phyloP scores from a whole-genome alignment of 1,140 invertebrate species.

The Marisa cornuarietis region DNA sequence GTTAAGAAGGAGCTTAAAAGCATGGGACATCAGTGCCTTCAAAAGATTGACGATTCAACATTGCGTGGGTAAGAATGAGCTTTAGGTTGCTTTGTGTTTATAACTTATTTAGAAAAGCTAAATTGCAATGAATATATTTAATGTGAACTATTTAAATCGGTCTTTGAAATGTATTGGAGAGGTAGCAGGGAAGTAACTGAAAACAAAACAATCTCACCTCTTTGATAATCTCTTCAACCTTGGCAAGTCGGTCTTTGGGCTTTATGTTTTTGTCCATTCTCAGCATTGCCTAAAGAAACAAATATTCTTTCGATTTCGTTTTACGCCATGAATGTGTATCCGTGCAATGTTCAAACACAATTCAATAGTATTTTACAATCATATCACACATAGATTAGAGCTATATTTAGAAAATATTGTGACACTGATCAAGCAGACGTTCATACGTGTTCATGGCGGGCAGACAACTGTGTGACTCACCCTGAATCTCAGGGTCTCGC shows the following conservation, averaged over 20 bases:
- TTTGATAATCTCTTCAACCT: constrained; percentile 89
- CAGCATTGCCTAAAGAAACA: constrained; percentile 78
- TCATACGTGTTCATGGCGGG: neutral
- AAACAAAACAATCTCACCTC: constrained; percentile 72
- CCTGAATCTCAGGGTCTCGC: constrained; percentile 70
- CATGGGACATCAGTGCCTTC: no score
- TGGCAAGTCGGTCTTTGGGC: constrained; percentile 77
- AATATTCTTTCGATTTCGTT: neutral
- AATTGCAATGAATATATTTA: neutral
- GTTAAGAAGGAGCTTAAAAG: no score
- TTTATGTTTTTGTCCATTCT: constrained; percentile 87
- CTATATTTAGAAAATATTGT: neutral
- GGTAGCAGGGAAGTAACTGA: constrained; percentile 62
- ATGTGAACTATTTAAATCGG: neutral
- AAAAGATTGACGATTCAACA: no score
- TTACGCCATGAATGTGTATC: no score
- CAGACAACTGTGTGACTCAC: constrained; percentile 40
- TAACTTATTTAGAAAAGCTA: neutral
- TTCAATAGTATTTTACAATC: no score
- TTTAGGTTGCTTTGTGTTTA: neutral
- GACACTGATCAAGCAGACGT: neutral
- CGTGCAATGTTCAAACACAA: no score
- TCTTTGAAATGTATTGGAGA: neutral
- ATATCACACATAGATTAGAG: no score
- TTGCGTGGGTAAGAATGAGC: no score